Conservation (phyloP, 2,797 vertebrate genomes). For the Hippopotamyrus pictus region DNA sequence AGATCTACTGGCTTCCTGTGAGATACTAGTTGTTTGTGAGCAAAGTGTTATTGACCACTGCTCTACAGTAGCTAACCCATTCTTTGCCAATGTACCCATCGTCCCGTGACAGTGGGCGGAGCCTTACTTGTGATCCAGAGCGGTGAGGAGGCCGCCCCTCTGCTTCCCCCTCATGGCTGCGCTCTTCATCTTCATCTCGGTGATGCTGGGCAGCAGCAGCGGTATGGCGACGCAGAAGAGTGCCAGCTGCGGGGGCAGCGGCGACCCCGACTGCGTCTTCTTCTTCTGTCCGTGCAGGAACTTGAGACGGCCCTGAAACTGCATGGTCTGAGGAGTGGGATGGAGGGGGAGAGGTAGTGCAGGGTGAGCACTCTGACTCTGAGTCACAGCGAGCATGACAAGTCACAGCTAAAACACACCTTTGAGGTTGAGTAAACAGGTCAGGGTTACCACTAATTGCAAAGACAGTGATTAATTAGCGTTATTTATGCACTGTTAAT, state of each 20-base stretch:
- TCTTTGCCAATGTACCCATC: neutral
- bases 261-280: slow-evolving; percentile 70
- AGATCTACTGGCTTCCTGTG: neutral
- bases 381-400: neutral
- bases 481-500: neutral
- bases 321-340: slow-evolving; percentile 74
- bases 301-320: slow-evolving; percentile 89
- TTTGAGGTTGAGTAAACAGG: neutral
- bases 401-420: neutral
- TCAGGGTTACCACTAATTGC: neutral
- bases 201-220: slow-evolving; percentile 74
- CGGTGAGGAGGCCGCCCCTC: slow-evolving; percentile 52
- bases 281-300: slow-evolving; percentile 89
- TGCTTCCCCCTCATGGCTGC: slow-evolving; percentile 72
- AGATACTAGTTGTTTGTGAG: neutral
- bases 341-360: neutral
- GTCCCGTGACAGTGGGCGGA: neutral
- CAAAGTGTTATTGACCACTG: neutral
- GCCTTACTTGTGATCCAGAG: slow-evolving; percentile 65
- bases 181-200: slow-evolving; percentile 80
- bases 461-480: neutral
- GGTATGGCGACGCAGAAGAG: slow-evolving; percentile 86
- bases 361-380: neutral
- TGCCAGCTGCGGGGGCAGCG: slow-evolving; percentile 74
- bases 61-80: neutral